These are phyloP conservation scores for Cyprinus carpio DNA, from an alignment of 2,113 vertebrate species.

Conservation along the genomic window DNA sequence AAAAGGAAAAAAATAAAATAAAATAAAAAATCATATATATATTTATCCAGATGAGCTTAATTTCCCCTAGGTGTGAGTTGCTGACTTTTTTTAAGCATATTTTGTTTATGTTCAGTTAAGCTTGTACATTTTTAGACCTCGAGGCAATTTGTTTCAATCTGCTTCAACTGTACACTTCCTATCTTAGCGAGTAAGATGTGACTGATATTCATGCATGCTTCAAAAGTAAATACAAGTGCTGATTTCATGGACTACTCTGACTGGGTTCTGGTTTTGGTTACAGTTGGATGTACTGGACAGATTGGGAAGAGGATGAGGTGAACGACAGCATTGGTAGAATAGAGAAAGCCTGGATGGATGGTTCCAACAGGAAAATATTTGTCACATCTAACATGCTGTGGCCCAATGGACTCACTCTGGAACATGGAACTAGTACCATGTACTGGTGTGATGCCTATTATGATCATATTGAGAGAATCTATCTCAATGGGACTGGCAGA, in stretches of 20 bases:
- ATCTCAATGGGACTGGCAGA: constrained; percentile 91
- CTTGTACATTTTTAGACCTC: background rate
- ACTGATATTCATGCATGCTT: constrained; percentile 13
- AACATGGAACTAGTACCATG: constrained; percentile 82
- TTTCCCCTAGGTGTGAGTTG: background rate
- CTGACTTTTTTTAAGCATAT: background rate
- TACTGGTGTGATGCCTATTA: constrained; percentile 99
- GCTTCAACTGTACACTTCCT: constrained; percentile 6
- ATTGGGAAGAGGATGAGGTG: constrained; percentile 98
- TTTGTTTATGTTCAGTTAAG: constrained; percentile 2
- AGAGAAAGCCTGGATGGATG: constrained; percentile 98
- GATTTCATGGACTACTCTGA: background rate
- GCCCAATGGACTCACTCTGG: constrained; percentile 97
- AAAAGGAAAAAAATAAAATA: background rate
- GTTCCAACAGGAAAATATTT: constrained; percentile 88
- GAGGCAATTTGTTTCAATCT: background rate
- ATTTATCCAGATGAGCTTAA: background rate
- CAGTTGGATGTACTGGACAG: constrained; percentile 99
- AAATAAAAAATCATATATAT: background rate
- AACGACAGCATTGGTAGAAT: constrained; percentile 96
- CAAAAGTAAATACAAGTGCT: background rate
- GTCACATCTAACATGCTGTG: constrained; percentile 98
- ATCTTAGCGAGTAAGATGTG: background rate
- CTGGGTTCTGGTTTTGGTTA: constrained; percentile 39
- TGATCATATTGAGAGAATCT: constrained; percentile 96